Percentiles rank a stretch among this genome's conserved stretches.
Evolutionary conservation across 1,140 invertebrate species (phyloP).

Genomic region (Mamestra configurata): DNA sequence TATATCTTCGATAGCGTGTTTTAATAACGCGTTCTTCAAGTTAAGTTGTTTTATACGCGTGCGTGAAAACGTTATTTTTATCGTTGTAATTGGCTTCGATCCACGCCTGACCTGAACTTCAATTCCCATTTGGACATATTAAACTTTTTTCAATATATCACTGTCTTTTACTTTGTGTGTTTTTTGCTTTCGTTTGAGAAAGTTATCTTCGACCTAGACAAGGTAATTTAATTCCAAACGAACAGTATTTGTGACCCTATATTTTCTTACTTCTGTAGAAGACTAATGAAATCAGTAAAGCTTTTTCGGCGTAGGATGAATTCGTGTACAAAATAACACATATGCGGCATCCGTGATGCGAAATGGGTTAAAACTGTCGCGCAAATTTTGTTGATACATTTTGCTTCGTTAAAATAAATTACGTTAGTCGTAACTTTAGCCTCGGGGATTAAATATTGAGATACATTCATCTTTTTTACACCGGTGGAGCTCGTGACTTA

Average conservation of each 20-base stretch:
- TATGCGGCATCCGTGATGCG: conserved; percentile 15
- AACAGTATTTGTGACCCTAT: background rate
- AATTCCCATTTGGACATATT: conserved; percentile 25
- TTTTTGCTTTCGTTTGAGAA: background rate
- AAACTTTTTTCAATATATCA: conserved; percentile 33
- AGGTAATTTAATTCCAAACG: background rate
- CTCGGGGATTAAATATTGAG: conserved; percentile 36
- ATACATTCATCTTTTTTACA: conserved; percentile 11
- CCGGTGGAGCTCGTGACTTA: too few relatives aligned
- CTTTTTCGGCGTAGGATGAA: conserved; percentile 32
- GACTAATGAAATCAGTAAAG: conserved; percentile 46
- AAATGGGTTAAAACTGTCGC: conserved; percentile 42
- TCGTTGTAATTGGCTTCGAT: conserved; percentile 20
- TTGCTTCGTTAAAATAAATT: conserved; percentile 51
- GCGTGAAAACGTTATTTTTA: conserved; percentile 13
- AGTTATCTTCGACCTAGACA: background rate
- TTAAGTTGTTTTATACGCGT: background rate
- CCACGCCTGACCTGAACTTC: background rate
- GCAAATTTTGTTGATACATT: conserved; percentile 49
- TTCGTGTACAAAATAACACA: conserved; percentile 36
- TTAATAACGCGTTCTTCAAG: conserved; percentile 9
- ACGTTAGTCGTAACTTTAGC: conserved; percentile 50
- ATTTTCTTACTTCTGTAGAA: background rate
- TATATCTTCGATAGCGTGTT: background rate
- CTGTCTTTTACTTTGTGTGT: conserved; percentile 2